Percentiles rank a stretch among this genome's conserved stretches.
These are phyloP conservation scores for Polydrusus cervinus DNA, from an alignment of 2,888 invertebrate species.

Conservation along the genomic window DNA sequence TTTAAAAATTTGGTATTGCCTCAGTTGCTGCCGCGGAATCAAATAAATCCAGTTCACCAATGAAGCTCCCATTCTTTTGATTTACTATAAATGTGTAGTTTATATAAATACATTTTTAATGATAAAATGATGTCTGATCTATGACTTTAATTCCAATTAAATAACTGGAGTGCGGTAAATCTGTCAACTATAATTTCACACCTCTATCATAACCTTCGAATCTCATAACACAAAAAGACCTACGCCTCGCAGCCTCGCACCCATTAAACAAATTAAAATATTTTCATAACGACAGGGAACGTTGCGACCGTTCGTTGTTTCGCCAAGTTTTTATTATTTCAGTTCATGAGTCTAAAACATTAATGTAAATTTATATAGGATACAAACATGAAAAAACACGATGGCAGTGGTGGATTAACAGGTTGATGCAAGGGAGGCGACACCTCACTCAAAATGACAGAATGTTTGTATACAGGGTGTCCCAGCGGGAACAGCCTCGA, in stretches of 20 bases:
- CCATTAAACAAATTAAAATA: slow-evolving; percentile 49
- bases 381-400: slow-evolving; percentile 26
- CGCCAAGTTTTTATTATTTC: slow-evolving; percentile 48
- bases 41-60: too few relatives aligned
- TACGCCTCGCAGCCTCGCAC: slow-evolving; percentile 21
- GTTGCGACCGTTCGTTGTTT: slow-evolving; percentile 32
- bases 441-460: too few relatives aligned
- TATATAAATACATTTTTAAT: too few relatives aligned
- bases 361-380: slow-evolving; percentile 48
- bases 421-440: too few relatives aligned
- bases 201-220: slow-evolving; percentile 18
- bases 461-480: too few relatives aligned
- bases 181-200: slow-evolving; percentile 20
- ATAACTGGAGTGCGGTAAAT: not conserved
- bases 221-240: slow-evolving; percentile 10
- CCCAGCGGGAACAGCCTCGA: too few relatives aligned
- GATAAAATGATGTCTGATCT: too few relatives aligned
- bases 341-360: slow-evolving; percentile 49
- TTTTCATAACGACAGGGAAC: slow-evolving; percentile 48
- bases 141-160: not conserved
- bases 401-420: not conserved
- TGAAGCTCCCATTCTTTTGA: too few relatives aligned
- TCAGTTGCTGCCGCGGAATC: too few relatives aligned
- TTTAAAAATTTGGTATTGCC: too few relatives aligned
- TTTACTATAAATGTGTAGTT: too few relatives aligned